These are phyloP conservation scores for Aphelocoma californica DNA, from an alignment of 2,797 vertebrate genomes.

Conservation along the genomic window DNA sequence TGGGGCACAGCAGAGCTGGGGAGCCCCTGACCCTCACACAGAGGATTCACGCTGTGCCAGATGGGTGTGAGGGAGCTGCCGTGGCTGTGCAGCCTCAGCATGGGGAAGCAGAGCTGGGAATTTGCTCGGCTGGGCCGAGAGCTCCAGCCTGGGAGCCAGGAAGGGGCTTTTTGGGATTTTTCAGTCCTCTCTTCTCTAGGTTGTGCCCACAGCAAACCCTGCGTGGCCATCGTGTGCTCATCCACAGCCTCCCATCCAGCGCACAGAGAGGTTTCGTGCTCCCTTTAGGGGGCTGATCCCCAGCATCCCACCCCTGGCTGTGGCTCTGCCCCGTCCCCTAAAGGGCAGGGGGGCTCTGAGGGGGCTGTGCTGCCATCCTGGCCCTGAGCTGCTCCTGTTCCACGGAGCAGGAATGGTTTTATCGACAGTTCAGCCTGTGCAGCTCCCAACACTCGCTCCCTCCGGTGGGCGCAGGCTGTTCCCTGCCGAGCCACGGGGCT, in stretches of 20 bases:
- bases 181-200: not conserved
- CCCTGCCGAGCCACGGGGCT: rapidly evolving
- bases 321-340: rapidly evolving
- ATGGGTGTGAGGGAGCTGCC: not conserved
- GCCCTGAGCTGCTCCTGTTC: not conserved
- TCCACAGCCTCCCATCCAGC: not conserved
- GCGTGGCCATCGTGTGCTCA: rapidly evolving
- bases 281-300: not conserved
- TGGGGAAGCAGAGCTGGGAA: not conserved
- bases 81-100: not conserved
- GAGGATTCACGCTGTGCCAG: rapidly evolving
- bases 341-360: not conserved
- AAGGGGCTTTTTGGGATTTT: rapidly evolving
- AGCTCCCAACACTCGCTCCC: not conserved
- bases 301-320: rapidly evolving
- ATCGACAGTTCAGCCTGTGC: rapidly evolving
- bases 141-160: not conserved
- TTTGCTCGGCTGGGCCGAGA: rapidly evolving
- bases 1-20: not conserved
- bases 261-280: rapidly evolving
- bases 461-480: not conserved
- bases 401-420: not conserved
- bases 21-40: not conserved
- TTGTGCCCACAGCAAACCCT: rapidly evolving
- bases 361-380: rapidly evolving